Base-by-base conservation (phyloP, 2,797 vertebrate species). In the Chelon labrosus region DNA sequence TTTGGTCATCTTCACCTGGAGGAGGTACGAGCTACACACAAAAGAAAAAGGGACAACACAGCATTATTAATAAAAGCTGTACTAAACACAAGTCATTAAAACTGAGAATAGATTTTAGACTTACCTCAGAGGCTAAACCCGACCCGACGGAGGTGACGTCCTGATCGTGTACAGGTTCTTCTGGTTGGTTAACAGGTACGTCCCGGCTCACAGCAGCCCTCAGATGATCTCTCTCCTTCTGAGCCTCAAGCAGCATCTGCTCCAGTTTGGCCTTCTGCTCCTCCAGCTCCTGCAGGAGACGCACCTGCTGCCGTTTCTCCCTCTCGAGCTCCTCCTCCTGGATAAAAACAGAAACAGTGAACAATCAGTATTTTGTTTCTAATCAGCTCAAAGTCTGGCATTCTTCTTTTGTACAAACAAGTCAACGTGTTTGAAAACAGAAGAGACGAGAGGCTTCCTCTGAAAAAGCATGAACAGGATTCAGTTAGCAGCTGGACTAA, bases 281-380 rank as follows among this genome's bases (percentile, higher is more conserved):
- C 73, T 97, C 96, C 65, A 98, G 91, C 77, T 95, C 94, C 83
- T 94, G 91, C 41, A 99, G 93, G 75, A 98, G 90, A 52, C 82
- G 70, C 57, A 96, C 50, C 88, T 98, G 97, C 80, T 96, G 93
- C 88, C 90, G 91, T 66, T 97, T 98, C 89, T 96, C 94, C 41
- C 72, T 77, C 85, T 97, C 95, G 17, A 97, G 91, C 82, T 94
- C 93, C 54, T 93, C 88, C n/a, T 95, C 93, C 97, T 99, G 82
- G 35, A 63, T 1, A n/a, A 44, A 35, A 39, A 58, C 5, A 46
- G 14, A 14, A 1, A 20, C 8, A 10, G 25, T 11, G 9, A 22
- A 5, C 3, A 0, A 31, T 39, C 7, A 39, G 38, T 39, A 12
- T 10, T 10, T 10, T 10, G 38, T 39, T 39, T 10, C 12, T 39